Conservation (phyloP, 2,888 invertebrate genomes). For the Plebejus melissa region DNA sequence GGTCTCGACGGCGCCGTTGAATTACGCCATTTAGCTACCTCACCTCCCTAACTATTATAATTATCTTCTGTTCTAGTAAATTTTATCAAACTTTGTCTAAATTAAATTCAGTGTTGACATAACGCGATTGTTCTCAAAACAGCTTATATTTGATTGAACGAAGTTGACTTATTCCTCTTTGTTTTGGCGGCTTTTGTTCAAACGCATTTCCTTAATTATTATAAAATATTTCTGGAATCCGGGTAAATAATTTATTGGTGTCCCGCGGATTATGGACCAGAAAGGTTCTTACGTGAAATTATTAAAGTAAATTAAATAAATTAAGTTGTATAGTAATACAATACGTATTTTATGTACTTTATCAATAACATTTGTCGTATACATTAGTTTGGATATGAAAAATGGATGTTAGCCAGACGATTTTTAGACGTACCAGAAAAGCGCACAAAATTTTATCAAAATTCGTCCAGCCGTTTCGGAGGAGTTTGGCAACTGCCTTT, state of each 20-base stretch:
- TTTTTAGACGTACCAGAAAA: too few species aligned
- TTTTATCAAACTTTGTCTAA: conserved; percentile 13
- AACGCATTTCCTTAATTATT: conserved; percentile 8
- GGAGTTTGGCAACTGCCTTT: too few species aligned
- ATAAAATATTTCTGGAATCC: not conserved
- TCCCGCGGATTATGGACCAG: not conserved
- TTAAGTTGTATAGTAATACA: not conserved
- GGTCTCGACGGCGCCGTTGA: too few species aligned
- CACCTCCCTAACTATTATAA: not conserved
- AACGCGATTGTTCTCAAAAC: conserved; percentile 7
- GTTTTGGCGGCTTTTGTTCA: conserved; percentile 3
- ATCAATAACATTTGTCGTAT: not conserved
- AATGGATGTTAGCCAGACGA: not conserved
- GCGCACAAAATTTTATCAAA: not conserved
- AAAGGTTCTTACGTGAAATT: not conserved
- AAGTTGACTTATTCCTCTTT: conserved; percentile 15
- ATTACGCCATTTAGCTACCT: too few species aligned
- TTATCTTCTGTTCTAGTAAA: not conserved
- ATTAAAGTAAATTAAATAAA: not conserved
- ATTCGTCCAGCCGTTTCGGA: not conserved
- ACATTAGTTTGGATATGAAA: too few species aligned
- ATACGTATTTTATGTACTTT: too few species aligned
- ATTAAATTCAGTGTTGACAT: conserved; percentile 10
- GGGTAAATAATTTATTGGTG: not conserved
- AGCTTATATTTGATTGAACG: conserved; percentile 20